Conservation (phyloP, 2,888 invertebrate genomes). For the Branchellion lobata region DNA sequence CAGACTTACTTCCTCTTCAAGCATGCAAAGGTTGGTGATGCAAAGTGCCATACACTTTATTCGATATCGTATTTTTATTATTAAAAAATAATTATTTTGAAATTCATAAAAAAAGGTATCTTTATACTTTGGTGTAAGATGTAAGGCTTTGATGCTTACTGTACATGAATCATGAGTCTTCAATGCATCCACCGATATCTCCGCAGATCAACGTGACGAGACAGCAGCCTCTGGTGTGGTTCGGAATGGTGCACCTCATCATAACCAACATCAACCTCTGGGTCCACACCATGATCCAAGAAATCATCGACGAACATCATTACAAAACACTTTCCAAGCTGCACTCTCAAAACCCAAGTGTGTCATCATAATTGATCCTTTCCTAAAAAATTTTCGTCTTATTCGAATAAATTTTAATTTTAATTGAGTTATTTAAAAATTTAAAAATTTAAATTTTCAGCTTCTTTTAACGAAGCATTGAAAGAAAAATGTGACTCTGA, state of each 20-base stretch:
- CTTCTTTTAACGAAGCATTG: neutral
- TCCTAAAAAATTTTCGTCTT: neutral
- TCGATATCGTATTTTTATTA: neutral
- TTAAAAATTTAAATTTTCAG: neutral
- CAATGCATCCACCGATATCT: too few relatives aligned
- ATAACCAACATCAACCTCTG: conserved; percentile 98
- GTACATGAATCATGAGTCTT: too few relatives aligned
- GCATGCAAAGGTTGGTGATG: conserved; percentile 38
- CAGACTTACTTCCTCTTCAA: conserved; percentile 99
- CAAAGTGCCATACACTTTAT: neutral
- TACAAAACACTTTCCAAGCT: neutral
- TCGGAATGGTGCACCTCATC: conserved; percentile 95
- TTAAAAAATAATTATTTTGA: neutral
- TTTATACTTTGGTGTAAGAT: too few relatives aligned
- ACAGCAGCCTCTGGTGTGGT: conserved; percentile 91
- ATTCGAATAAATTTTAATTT: neutral
- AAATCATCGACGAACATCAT: conserved; percentile 43
- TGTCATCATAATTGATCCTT: neutral
- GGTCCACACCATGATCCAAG: conserved; percentile 71
- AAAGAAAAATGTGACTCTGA: conserved; percentile 31
- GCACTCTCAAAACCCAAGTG: conserved; percentile 8
- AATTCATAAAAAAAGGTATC: too few relatives aligned
- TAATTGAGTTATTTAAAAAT: neutral
- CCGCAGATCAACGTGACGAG: conserved; percentile 63
- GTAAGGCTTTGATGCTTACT: too few relatives aligned